Base-by-base conservation (phyloP, 2,113 vertebrate genomes). In the Myotis lucifugus region DNA sequence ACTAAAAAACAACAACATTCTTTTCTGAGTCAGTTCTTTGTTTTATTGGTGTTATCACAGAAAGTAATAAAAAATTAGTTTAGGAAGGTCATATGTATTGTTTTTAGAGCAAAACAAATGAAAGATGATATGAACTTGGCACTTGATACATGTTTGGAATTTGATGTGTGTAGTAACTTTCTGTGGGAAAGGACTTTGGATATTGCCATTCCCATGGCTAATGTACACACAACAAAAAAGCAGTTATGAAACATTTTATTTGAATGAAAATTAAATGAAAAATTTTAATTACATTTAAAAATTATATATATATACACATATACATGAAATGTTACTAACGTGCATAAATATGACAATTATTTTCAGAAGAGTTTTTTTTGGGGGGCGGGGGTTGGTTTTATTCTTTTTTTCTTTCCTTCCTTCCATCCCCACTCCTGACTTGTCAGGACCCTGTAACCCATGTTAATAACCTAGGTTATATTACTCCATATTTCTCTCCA, bases 51-150 rank as follows among this genome's bases (percentile, higher is more conserved):
- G 52, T 88, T 67, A 73, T 89, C 79, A 82, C 52, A 77, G 37
- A 89, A 91, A 82, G 50, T 84, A 91, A 66, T 88, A 73, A 52
- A 42, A 74, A n/a, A 32, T 66, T 85, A 69, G 79, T 84, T 93
- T 91, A 50, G 40, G 90, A 90, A 94, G 61, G 61, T 69, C 52
- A 89, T 89, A 77, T 59, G 85, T 84, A 84, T 27, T 92, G 88
- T 79, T 92, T 95, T 93, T 92, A 93, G 88, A 96, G 78, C 67
- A 96, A 95, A 96, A 95, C 88, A 95, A 88, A 91, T 95, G 90
- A 95, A 96, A 97, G 85, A 95, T 94, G 82, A 95, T 95, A 89
- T 88, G 93, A 95, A 95, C 89, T 97, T 95, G 96, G 95, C 91
- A 96, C 34, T 91, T 94, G 73, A 96, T 88, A 78, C 69, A 76